phyloP scores from a whole-genome alignment of 2,113 vertebrate genomes.

The Castor canadensis region DNA sequence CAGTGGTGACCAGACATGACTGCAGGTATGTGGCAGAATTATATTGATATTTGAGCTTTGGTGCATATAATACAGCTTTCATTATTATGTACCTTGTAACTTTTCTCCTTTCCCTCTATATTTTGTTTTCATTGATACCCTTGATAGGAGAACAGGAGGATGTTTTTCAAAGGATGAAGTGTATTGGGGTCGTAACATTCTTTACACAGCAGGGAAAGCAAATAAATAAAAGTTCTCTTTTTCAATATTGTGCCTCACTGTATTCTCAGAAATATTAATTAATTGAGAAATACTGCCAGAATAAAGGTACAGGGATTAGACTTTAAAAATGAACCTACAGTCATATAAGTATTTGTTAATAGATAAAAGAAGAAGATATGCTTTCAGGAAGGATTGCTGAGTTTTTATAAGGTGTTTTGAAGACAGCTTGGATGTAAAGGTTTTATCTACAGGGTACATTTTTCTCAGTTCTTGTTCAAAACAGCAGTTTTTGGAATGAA shows the following conservation, averaged over 20 bases:
- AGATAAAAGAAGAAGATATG: conserved; percentile 54
- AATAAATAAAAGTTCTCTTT: conserved; percentile 68
- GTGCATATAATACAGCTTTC: neutral
- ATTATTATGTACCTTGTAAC: neutral
- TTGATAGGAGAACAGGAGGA: conserved; percentile 43
- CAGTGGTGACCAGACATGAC: neutral
- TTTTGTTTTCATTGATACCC: neutral
- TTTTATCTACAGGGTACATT: conserved; percentile 45
- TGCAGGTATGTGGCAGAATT: neutral
- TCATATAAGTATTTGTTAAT: conserved; percentile 68
- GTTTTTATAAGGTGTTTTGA: conserved; percentile 11
- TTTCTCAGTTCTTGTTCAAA: conserved; percentile 69
- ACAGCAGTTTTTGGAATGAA: conserved; percentile 62
- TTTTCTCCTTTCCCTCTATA: neutral
- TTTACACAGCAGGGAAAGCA: conserved; percentile 63
- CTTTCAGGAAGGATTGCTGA: conserved; percentile 33
- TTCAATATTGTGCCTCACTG: conserved; percentile 53
- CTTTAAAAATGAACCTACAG: conserved; percentile 65
- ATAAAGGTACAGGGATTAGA: neutral
- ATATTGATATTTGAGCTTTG: neutral
- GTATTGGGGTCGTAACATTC: conserved; percentile 28
- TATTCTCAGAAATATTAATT: conserved; percentile 75
- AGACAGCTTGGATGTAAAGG: conserved; percentile 57
- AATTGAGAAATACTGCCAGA: conserved; percentile 48
- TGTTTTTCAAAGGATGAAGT: conserved; percentile 60